Conservation (phyloP, 2,797 vertebrate genomes). For the Sebastiscus tertius region DNA sequence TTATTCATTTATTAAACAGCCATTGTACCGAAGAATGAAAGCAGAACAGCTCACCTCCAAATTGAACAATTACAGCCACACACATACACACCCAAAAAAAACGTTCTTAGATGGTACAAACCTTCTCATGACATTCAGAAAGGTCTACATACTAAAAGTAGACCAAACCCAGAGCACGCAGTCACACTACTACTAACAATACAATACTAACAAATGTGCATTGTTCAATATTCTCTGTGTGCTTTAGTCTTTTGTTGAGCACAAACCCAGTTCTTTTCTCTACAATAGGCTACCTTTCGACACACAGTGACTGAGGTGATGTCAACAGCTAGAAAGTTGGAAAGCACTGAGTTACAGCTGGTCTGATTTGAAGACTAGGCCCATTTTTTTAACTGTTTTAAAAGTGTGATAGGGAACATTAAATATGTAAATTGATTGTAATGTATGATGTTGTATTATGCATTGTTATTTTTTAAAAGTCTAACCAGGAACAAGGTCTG, state of each 20-base stretch:
- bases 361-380: neutral
- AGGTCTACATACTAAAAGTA: neutral
- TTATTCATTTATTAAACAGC: neutral
- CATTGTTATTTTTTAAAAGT: too few relatives aligned
- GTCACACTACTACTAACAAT: neutral
- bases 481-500: too few relatives aligned
- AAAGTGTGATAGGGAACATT: neutral
- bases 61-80: neutral
- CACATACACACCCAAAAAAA: neutral
- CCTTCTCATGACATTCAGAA: neutral
- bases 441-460: neutral
- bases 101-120: neutral
- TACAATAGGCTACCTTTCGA: constrained; percentile 9
- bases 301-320: neutral
- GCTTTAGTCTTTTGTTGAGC: constrained; percentile 19
- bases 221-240: constrained; percentile 30
- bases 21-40: neutral
- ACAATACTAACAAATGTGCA: constrained; percentile 5
- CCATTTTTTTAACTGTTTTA: neutral
- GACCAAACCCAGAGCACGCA: neutral
- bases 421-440: too few relatives aligned
- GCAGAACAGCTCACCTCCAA: neutral
- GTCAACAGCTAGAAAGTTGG: neutral
- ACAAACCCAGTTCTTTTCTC: constrained; percentile 11
- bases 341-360: neutral